Percentiles rank a stretch among this genome's conserved stretches.
phyloP scores from a whole-genome alignment of 2,797 vertebrate genomes.

The Cryptoprocta ferox region DNA sequence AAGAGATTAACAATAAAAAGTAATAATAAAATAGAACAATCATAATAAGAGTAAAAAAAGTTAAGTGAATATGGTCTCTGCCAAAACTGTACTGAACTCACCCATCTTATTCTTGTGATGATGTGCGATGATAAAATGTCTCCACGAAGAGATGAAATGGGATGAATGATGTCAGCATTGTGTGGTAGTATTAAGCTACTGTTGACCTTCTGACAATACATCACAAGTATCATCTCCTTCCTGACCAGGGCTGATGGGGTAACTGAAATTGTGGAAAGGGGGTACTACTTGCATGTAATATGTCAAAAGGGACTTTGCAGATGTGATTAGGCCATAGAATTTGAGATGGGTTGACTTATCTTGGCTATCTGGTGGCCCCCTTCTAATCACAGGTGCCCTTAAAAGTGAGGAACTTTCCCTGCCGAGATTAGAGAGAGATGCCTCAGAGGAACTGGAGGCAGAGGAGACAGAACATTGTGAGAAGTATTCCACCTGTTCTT shows the following conservation, averaged over 20 bases:
- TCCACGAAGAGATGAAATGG: not conserved
- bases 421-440: not conserved
- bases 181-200: not conserved
- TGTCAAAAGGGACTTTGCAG: not conserved
- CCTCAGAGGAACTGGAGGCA: not conserved
- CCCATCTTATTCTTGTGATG: not conserved
- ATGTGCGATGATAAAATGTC: not conserved
- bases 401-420: not conserved
- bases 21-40: not conserved
- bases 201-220: not conserved
- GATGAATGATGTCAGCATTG: not conserved
- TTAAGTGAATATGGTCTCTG: not conserved
- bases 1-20: not conserved
- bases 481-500: not conserved
- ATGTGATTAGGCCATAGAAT: not conserved
- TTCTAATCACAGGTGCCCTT: not conserved
- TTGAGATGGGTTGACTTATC: not conserved
- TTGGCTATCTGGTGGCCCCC: not conserved
- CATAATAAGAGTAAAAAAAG: not conserved
- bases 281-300: not conserved
- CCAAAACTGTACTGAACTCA: not conserved
- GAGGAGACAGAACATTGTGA: accelerated
- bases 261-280: not conserved
- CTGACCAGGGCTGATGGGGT: not conserved
- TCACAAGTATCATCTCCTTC: not conserved